These are phyloP conservation scores for Genyomyrus donnyi DNA, from an alignment of 2,113 vertebrate species.

Conservation along the genomic window DNA sequence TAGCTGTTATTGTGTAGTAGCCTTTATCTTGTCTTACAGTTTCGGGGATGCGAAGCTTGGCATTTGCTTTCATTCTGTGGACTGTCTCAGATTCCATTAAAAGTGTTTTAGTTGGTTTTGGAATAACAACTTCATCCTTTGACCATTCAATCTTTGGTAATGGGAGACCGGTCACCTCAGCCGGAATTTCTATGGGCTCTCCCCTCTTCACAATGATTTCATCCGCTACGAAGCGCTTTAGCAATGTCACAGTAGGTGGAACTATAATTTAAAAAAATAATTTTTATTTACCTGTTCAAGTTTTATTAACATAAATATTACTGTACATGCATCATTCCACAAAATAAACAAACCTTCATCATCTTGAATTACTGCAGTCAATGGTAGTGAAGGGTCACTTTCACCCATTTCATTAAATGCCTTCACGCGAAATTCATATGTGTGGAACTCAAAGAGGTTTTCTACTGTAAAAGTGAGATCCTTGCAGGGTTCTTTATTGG, in stretches of 20 bases:
- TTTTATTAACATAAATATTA: not conserved
- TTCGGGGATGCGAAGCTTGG: constrained; percentile 68
- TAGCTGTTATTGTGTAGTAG: constrained; percentile 73
- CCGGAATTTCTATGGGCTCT: constrained; percentile 81
- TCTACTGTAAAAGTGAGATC: constrained; percentile 75
- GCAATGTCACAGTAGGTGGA: constrained; percentile 70
- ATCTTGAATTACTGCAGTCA: constrained; percentile 86
- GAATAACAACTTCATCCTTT: constrained; percentile 81
- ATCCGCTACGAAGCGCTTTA: constrained; percentile 78
- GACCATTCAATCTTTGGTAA: constrained; percentile 92
- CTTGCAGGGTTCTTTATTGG: constrained; percentile 74
- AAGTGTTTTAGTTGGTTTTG: constrained; percentile 63
- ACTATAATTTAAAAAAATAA: constrained; percentile 49
- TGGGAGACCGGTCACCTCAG: constrained; percentile 85
- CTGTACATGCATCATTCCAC: not conserved
- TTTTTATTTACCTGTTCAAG: not conserved
- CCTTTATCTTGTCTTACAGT: constrained; percentile 71
- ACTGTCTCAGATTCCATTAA: constrained; percentile 77
- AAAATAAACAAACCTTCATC: constrained; percentile 79
- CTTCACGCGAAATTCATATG: constrained; percentile 96
- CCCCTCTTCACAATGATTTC: constrained; percentile 81
- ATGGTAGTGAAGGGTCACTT: constrained; percentile 85
- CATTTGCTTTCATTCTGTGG: constrained; percentile 76
- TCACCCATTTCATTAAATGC: constrained; percentile 83
- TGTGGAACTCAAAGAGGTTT: constrained; percentile 80